phyloP scores from a whole-genome alignment of 2,113 vertebrate species.

The Nettapus auritus region DNA sequence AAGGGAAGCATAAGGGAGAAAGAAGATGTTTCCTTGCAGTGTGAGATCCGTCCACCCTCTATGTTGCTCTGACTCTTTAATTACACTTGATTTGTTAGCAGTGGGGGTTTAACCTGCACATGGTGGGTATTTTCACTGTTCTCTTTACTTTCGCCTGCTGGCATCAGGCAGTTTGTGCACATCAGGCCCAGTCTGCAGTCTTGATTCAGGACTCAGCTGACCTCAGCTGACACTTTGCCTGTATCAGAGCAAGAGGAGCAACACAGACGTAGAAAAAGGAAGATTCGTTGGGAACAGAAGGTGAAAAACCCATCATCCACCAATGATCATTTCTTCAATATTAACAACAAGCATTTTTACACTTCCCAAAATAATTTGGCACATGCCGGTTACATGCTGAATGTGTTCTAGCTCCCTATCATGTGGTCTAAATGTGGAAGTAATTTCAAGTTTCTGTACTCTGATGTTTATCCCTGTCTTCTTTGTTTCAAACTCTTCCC shows the following conservation, averaged over 20 bases:
- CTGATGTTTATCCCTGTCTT: neutral
- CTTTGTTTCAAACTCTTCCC: neutral
- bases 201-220: conserved; percentile 2
- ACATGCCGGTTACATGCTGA: neutral
- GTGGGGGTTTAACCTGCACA: neutral
- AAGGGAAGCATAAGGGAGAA: neutral
- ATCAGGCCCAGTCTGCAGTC: neutral
- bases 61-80: conserved; percentile 25
- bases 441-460: conserved; percentile 15
- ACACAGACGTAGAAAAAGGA: neutral
- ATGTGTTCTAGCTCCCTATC: neutral
- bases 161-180: neutral
- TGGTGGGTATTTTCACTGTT: conserved; percentile 3
- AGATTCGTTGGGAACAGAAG: conserved; percentile 7
- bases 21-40: neutral
- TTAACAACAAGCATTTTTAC: neutral
- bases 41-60: neutral
- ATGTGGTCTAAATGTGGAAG: neutral
- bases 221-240: conserved; percentile 1
- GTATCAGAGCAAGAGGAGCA: neutral
- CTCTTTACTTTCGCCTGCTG: conserved; percentile 19
- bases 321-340: neutral
- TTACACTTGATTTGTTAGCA: conserved; percentile 33
- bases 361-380: conserved; percentile 25
- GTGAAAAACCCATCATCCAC: neutral